Conservation (phyloP, 1,140 invertebrate genomes). For the Drosophila leontia region DNA sequence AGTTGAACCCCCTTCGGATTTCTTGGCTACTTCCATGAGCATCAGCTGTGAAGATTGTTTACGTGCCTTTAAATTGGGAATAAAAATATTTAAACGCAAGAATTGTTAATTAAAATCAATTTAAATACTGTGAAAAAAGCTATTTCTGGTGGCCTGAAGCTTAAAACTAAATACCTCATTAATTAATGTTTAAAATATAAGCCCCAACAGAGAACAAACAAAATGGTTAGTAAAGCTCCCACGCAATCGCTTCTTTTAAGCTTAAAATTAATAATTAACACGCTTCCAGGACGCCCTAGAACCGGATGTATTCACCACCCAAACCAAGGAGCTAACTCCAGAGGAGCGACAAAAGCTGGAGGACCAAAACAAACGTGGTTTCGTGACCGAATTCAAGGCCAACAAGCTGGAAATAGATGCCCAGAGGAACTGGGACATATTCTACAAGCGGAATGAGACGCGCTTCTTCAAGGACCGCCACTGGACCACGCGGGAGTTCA, state of each 20-base stretch:
- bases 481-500: conserved; percentile 98
- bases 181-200: neutral
- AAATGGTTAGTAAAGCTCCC: conserved; percentile 7
- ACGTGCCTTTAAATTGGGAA: neutral
- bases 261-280: neutral
- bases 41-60: conserved; percentile 18
- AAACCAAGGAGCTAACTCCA: conserved; percentile 85
- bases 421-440: conserved; percentile 98
- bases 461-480: conserved; percentile 98
- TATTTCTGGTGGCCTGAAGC: neutral
- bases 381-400: conserved; percentile 92
- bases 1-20: neutral
- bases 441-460: conserved; percentile 97
- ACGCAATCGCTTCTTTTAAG: too few species aligned
- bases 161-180: neutral
- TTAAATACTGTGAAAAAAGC: neutral
- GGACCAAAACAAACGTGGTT: conserved; percentile 88
- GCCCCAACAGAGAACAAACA: neutral
- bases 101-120: neutral
- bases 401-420: conserved; percentile 94
- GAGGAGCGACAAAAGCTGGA: conserved; percentile 88
- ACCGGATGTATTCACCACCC: conserved; percentile 54
- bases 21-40: neutral
- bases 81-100: neutral
- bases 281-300: conserved; percentile 8